Percentiles rank a stretch among this genome's conserved stretches.
These are phyloP conservation scores for Sitobion miscanthi DNA, from an alignment of 1,140 invertebrate species.

Conservation along the genomic window DNA sequence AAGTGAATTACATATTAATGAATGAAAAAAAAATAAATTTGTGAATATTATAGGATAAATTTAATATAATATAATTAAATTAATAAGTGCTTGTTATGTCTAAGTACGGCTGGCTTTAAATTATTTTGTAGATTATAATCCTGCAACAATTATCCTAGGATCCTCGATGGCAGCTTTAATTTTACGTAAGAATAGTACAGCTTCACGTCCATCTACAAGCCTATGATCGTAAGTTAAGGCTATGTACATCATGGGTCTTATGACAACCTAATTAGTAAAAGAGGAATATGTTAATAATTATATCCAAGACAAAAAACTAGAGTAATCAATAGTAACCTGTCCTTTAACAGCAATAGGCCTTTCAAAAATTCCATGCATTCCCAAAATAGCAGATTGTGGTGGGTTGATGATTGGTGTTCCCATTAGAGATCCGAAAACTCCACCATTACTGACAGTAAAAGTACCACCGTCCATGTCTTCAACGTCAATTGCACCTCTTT, in stretches of 20 bases:
- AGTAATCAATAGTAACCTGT: conserved; percentile 71
- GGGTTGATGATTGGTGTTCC: conserved; percentile 99
- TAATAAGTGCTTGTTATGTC: conserved; percentile 39
- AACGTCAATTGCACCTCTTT: conserved; percentile 79
- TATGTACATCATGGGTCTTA: conserved; percentile 99
- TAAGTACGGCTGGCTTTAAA: conserved; percentile 35
- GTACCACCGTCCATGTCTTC: conserved; percentile 99
- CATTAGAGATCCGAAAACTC: conserved; percentile 97
- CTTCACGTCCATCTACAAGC: conserved; percentile 98
- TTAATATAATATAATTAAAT: conserved; percentile 45
- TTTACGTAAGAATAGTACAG: conserved; percentile 95
- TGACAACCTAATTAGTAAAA: conserved; percentile 78
- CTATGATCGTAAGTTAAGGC: conserved; percentile 99
- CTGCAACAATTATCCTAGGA: conserved; percentile 90
- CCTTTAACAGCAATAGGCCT: conserved; percentile 94
- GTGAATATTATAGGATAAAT: conserved; percentile 18
- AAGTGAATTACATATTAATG: not conserved
- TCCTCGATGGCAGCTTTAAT: conserved; percentile 97
- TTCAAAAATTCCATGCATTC: conserved; percentile 98
- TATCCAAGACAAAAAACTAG: not conserved
- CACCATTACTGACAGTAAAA: conserved; percentile 99
- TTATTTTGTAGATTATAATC: conserved; percentile 68
- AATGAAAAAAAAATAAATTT: not conserved
- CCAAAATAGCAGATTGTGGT: conserved; percentile 99
- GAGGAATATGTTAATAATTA: conserved; percentile 32